phyloP scores from a whole-genome alignment of 2,113 vertebrate genomes.

The Anolis sagrei region DNA sequence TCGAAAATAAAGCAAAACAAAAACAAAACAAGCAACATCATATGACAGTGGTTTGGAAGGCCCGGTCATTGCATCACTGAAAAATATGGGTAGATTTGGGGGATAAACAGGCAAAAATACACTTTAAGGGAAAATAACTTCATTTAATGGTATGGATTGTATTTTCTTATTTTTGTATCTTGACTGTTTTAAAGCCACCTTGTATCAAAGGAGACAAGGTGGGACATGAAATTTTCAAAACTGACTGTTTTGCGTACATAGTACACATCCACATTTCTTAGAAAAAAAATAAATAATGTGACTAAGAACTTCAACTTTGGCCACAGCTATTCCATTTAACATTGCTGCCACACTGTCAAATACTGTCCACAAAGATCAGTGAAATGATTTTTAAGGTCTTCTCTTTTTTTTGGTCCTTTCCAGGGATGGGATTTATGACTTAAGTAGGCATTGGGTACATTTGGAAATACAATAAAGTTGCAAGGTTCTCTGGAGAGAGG shows the following conservation, averaged over 20 bases:
- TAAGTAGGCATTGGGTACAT: neutral
- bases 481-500: conserved; percentile 43
- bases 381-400: conserved; percentile 53
- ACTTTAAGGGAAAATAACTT: conserved; percentile 31
- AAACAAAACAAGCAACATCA: conserved; percentile 14
- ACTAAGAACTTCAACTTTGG: conserved; percentile 57
- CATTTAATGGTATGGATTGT: neutral
- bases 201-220: neutral
- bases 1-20: conserved; percentile 9
- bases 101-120: conserved; percentile 34
- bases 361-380: conserved; percentile 55
- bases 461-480: conserved; percentile 47
- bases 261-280: conserved; percentile 39
- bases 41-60: conserved; percentile 9
- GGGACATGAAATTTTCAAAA: neutral
- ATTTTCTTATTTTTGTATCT: neutral
- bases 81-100: conserved; percentile 48
- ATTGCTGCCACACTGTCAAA: conserved; percentile 54
- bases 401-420: neutral
- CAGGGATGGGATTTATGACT: neutral
- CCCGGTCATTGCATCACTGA: neutral
- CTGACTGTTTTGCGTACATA: conserved; percentile 21
- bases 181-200: neutral
- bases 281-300: conserved; percentile 51
- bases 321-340: conserved; percentile 60